These are phyloP conservation scores for Plutella xylostella DNA, from an alignment of 2,888 invertebrate genomes.

Conservation along the genomic window DNA sequence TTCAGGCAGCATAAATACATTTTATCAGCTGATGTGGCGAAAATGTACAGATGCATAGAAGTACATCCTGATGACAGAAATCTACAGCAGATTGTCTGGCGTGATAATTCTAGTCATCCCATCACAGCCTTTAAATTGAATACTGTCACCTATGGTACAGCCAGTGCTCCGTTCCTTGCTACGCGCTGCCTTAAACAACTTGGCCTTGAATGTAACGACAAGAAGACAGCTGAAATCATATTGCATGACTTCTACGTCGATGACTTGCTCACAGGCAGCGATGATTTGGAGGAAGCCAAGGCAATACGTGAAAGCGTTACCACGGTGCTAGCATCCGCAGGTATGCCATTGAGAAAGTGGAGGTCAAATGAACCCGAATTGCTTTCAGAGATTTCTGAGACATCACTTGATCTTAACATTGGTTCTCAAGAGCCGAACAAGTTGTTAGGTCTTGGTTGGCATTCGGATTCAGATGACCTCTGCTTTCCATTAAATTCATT, in stretches of 20 bases:
- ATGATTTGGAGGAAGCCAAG: background rate
- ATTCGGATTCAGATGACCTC: background rate
- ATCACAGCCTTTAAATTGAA: constrained; percentile 3
- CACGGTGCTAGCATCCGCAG: background rate
- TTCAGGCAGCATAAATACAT: background rate
- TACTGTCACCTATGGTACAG: constrained; percentile 7
- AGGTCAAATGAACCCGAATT: constrained; percentile 12
- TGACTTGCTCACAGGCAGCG: constrained; percentile 15
- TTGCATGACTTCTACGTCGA: constrained; percentile 16
- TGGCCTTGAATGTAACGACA: constrained; percentile 5
- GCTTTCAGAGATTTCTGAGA: background rate
- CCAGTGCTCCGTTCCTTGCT: constrained; percentile 6
- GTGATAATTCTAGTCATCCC: constrained; percentile 5
- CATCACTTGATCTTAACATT: constrained; percentile 14
- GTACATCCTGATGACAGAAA: constrained; percentile 13
- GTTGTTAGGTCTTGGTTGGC: constrained; percentile 17
- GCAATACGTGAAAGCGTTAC: background rate
- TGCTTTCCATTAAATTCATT: constrained; percentile 4
- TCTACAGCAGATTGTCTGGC: constrained; percentile 9
- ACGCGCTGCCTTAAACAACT: constrained; percentile 5
- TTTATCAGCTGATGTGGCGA: constrained; percentile 18
- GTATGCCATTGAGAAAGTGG: constrained; percentile 4
- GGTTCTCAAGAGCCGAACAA: constrained; percentile 12
- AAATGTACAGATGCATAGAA: constrained; percentile 20
- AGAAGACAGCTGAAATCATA: constrained; percentile 2